Evolutionary conservation across 2,113 vertebrate genomes (phyloP).

Genomic region (Neotoma lepida): DNA sequence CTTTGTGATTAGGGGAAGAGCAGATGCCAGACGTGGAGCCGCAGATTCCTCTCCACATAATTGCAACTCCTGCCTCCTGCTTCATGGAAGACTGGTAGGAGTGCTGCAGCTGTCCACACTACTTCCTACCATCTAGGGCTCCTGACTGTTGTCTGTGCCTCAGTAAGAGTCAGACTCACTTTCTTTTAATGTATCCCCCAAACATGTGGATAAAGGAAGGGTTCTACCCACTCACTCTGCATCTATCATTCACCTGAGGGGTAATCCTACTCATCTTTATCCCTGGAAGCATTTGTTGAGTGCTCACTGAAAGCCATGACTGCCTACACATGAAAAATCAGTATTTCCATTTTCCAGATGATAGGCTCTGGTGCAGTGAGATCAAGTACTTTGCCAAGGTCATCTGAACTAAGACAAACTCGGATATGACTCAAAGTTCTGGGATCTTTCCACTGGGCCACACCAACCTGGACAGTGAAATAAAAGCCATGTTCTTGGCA

Average conservation of each 20-base stretch:
- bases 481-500: constrained; percentile 57
- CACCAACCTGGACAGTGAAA: constrained; percentile 46
- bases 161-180: background rate
- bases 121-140: background rate
- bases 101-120: background rate
- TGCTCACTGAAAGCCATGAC: background rate
- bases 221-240: background rate
- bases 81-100: background rate
- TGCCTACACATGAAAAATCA: constrained; percentile 10
- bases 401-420: constrained; percentile 39
- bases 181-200: background rate
- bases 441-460: constrained; percentile 58
- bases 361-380: constrained; percentile 32
- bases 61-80: background rate
- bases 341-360: constrained; percentile 41
- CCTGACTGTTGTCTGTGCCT: background rate
- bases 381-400: constrained; percentile 60
- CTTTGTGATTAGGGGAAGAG: background rate
- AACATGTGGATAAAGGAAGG: background rate
- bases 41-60: background rate
- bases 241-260: background rate
- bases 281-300: constrained; percentile 1
- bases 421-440: constrained; percentile 43
- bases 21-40: background rate
- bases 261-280: background rate